A percentile compares a stretch with the other conserved stretches of the same genome.
These are phyloP conservation scores for Cataglyphis altisquamis DNA, from an alignment of 2,888 invertebrate genomes.

Conservation along the genomic window DNA sequence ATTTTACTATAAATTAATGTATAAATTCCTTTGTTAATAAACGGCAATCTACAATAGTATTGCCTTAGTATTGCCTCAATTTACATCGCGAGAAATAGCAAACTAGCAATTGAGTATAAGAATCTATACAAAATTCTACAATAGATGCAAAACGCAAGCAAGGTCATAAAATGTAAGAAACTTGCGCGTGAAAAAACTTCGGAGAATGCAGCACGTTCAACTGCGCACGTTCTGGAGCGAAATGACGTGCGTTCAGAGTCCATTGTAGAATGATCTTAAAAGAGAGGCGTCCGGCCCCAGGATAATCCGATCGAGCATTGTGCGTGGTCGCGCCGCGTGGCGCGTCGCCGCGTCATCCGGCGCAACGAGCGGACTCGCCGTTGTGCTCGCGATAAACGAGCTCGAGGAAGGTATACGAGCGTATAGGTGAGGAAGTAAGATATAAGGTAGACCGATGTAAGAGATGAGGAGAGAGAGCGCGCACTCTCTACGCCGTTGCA, in stretches of 20 bases:
- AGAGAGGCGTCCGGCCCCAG: conserved; percentile 1
- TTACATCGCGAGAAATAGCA: not conserved
- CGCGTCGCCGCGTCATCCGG: conserved; percentile 62
- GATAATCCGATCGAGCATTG: conserved; percentile 53
- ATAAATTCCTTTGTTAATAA: conserved; percentile 32
- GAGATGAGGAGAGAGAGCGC: conserved; percentile 24
- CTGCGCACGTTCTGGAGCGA: conserved; percentile 29
- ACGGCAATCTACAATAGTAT: conserved; percentile 29
- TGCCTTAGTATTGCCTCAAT: not conserved
- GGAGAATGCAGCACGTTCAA: conserved; percentile 21
- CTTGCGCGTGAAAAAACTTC: not conserved
- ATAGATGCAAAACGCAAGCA: not conserved
- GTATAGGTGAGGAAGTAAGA: conserved; percentile 69
- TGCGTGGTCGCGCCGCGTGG: conserved; percentile 46
- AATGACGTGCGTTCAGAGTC: conserved; percentile 36
- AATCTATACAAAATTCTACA: conserved; percentile 11
- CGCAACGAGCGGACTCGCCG: conserved; percentile 57
- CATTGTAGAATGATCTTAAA: conserved; percentile 33
- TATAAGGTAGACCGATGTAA: conserved; percentile 59
- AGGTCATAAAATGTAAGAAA: conserved; percentile 6
- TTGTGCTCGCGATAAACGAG: conserved; percentile 33
- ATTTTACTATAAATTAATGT: not conserved
- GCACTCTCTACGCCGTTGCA: not conserved
- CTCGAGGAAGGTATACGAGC: conserved; percentile 39
- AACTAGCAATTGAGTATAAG: conserved; percentile 10